Evolutionary conservation across 1,140 invertebrate species (phyloP).

Genomic region (Zaprionus inermis): DNA sequence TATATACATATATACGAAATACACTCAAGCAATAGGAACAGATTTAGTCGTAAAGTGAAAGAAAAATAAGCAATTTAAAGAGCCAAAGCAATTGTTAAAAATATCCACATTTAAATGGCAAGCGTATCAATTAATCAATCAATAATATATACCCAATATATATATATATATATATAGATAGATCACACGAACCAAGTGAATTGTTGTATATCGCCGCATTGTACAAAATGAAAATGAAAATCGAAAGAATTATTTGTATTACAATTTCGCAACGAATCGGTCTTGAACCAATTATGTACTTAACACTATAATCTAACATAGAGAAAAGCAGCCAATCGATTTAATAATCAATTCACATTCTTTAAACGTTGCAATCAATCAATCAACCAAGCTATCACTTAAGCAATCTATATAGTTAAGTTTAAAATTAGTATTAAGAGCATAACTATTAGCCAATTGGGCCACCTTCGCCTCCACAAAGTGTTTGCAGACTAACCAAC

Average conservation of each 20-base stretch:
- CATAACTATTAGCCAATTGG: slow-evolving; percentile 26
- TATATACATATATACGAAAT: slow-evolving; percentile 7
- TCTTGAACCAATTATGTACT: slow-evolving; percentile 55
- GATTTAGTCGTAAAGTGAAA: slow-evolving; percentile 35
- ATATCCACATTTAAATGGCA: slow-evolving; percentile 56
- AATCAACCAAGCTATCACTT: slow-evolving; percentile 40
- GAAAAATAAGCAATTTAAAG: slow-evolving; percentile 42
- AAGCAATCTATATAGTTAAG: slow-evolving; percentile 60
- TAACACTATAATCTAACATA: slow-evolving; percentile 39
- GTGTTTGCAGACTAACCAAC: slow-evolving; percentile 33
- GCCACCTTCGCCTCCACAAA: slow-evolving; percentile 62
- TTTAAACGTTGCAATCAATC: slow-evolving; percentile 47
- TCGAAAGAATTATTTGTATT: slow-evolving; percentile 42
- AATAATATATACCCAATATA: slow-evolving; percentile 22
- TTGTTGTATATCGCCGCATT: slow-evolving; percentile 53
- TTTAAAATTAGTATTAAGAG: slow-evolving; percentile 37
- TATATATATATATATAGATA: slow-evolving; percentile 16
- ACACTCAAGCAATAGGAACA: slow-evolving; percentile 14
- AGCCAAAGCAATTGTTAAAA: slow-evolving; percentile 56
- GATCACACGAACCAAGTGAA: slow-evolving; percentile 24
- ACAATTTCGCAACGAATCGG: slow-evolving; percentile 20
- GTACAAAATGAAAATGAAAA: slow-evolving; percentile 54
- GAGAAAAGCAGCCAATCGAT: slow-evolving; percentile 19
- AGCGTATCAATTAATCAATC: slow-evolving; percentile 60
- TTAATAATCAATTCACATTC: slow-evolving; percentile 20